Percentiles rank a stretch among this genome's conserved stretches.
phyloP scores from a whole-genome alignment of 1,140 invertebrate species.

The Apis laboriosa region DNA sequence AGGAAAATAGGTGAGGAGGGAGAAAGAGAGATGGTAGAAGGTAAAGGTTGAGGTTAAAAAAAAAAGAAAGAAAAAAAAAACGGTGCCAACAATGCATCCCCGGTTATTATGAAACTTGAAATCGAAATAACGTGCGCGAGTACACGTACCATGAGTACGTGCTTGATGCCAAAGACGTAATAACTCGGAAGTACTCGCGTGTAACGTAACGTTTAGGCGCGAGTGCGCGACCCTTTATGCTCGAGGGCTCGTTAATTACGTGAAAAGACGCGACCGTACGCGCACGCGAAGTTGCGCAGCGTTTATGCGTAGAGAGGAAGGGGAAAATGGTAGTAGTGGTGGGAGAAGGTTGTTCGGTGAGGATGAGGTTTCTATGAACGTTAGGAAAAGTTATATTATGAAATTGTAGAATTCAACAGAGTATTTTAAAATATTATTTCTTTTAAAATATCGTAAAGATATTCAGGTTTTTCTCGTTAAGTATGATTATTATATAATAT shows the following conservation, averaged over 20 bases:
- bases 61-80: not conserved
- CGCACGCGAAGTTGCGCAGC: not conserved
- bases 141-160: conserved; percentile 47
- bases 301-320: not conserved
- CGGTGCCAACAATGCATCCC: conserved; percentile 1
- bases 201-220: conserved; percentile 1
- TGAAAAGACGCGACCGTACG: not conserved
- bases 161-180: conserved; percentile 70
- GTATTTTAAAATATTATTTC: too few relatives aligned
- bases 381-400: not conserved
- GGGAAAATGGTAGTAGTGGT: not conserved
- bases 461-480: too few relatives aligned
- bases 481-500: too few relatives aligned
- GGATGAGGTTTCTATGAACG: not conserved
- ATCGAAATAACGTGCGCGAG: conserved; percentile 61
- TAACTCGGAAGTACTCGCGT: conserved; percentile 65
- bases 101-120: conserved; percentile 65
- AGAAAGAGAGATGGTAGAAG: not conserved
- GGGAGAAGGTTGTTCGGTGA: not conserved
- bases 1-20: not conserved
- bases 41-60: conserved; percentile 6
- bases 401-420: too few relatives aligned
- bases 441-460: too few relatives aligned
- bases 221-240: not conserved
- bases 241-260: not conserved